Conservation (phyloP, 2,888 invertebrate genomes). For the Eumacrocentrus americanus region DNA sequence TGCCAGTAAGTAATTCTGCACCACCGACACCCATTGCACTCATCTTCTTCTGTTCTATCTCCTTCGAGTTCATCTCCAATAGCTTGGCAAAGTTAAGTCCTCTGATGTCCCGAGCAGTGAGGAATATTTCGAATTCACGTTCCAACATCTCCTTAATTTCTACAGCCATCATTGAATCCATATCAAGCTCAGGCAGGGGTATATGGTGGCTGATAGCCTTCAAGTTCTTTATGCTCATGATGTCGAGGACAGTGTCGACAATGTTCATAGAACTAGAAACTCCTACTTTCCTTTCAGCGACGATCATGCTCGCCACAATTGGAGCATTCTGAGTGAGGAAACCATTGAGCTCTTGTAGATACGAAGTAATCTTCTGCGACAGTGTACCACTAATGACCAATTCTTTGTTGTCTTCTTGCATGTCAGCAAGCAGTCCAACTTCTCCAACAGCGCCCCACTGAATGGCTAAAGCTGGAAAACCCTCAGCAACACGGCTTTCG, state of each 20-base stretch:
- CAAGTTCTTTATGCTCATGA: conserved; percentile 56
- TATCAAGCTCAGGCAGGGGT: conserved; percentile 87
- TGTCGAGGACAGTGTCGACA: conserved; percentile 75
- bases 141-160: conserved; percentile 94
- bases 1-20: conserved; percentile 37
- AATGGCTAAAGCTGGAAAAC: conserved; percentile 65
- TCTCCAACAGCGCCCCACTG: conserved; percentile 73
- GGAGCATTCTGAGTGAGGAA: conserved; percentile 71
- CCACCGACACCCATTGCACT: background rate
- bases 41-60: conserved; percentile 33
- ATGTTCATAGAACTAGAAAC: conserved; percentile 70
- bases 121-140: conserved; percentile 83
- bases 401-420: conserved; percentile 73
- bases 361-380: conserved; percentile 84
- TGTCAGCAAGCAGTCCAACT: conserved; percentile 80
- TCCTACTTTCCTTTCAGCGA: conserved; percentile 79
- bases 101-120: conserved; percentile 86
- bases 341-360: conserved; percentile 74
- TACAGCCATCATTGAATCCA: conserved; percentile 97
- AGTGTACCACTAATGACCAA: conserved; percentile 79
- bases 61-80: conserved; percentile 54
- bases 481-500: conserved; percentile 61
- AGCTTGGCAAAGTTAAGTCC: conserved; percentile 76
- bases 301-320: conserved; percentile 83
- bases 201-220: conserved; percentile 66